Evolutionary conservation across 2,113 vertebrate genomes (phyloP).

Genomic region (Hypocryptadius cinnamomeus): DNA sequence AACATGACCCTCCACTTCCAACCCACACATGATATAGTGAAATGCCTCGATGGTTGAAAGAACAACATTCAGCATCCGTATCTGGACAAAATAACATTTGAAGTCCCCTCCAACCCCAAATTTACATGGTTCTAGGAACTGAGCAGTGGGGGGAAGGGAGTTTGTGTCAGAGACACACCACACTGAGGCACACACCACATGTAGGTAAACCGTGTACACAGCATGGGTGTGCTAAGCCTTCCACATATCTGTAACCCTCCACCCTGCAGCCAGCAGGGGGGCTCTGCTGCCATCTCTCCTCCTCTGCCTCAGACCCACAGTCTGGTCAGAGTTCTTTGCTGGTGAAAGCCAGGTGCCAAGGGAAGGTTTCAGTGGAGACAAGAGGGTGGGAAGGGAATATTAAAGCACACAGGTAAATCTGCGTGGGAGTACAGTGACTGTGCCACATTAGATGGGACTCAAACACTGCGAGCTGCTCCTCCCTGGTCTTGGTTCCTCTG

Average conservation of each 20-base stretch:
- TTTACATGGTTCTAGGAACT: background rate
- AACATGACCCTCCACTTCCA: background rate
- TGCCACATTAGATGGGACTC: background rate
- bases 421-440: background rate
- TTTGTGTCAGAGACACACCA: background rate
- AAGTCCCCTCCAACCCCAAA: background rate
- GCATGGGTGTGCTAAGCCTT: background rate
- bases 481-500: background rate
- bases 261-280: background rate
- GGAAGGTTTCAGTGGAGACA: background rate
- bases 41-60: background rate
- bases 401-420: background rate
- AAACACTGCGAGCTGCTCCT: accelerated
- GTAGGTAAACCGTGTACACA: background rate
- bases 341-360: background rate
- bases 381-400: background rate
- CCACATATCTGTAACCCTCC: background rate
- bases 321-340: background rate
- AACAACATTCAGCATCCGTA: accelerated
- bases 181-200: background rate
- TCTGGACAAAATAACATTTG: background rate
- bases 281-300: background rate
- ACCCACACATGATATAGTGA: background rate
- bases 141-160: background rate
- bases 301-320: background rate